Evolutionary conservation across 1,140 invertebrate species (phyloP).

Genomic region (Drosophila athabasca): DNA sequence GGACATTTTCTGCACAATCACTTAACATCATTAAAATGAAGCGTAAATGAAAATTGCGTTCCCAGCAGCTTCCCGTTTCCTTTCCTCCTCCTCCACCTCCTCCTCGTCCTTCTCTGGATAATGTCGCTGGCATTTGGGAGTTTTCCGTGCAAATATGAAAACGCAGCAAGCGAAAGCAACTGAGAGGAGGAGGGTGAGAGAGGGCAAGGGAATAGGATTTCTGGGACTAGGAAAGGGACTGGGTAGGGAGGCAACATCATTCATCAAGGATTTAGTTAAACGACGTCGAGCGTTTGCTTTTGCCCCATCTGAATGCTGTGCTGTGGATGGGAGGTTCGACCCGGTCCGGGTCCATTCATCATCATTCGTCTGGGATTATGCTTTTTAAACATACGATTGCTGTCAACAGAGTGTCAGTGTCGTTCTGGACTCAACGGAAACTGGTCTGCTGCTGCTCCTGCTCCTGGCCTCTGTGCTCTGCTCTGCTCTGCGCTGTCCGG

Average conservation of each 20-base stretch:
- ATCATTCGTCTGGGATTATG: conserved; percentile 82
- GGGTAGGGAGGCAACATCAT: conserved; percentile 59
- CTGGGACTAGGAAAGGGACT: background rate
- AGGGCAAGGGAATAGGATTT: background rate
- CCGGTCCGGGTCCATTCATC: conserved; percentile 67
- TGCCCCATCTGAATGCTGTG: conserved; percentile 26
- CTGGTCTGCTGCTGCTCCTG: too few relatives aligned
- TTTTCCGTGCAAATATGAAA: conserved; percentile 75
- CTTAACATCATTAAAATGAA: conserved; percentile 82
- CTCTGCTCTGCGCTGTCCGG: conserved; percentile 17
- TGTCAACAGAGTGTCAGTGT: conserved; percentile 75
- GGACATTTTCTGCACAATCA: conserved; percentile 78
- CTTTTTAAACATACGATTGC: conserved; percentile 82
- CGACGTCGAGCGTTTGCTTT: conserved; percentile 68
- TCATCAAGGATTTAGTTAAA: conserved; percentile 82
- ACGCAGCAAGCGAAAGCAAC: conserved; percentile 42
- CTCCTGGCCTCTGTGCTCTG: conserved; percentile 3
- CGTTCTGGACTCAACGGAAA: conserved; percentile 9
- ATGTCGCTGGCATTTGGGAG: conserved; percentile 73
- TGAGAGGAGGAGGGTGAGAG: conserved; percentile 8
- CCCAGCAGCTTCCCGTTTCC: conserved; percentile 36
- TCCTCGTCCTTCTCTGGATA: conserved; percentile 22
- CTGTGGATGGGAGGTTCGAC: conserved; percentile 7
- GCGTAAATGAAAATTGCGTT: conserved; percentile 80
- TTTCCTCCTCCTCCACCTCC: conserved; percentile 22